Base-by-base conservation (phyloP, 2,797 vertebrate species). In the Diplodus sargus region DNA sequence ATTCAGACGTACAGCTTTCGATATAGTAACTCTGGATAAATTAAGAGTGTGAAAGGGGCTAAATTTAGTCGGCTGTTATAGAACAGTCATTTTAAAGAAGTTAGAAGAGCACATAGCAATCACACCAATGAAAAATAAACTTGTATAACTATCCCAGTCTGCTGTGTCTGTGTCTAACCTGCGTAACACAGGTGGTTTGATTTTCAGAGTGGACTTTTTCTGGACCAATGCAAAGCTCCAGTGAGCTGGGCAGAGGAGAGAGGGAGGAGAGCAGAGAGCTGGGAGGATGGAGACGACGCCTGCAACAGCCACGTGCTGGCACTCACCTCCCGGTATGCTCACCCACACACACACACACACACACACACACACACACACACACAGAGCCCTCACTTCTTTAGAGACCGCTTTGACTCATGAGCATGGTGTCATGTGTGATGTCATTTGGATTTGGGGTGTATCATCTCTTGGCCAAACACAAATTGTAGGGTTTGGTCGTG, bases 231-330 rank as follows among this genome's bases (percentile, higher is more conserved):
- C 45, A 39, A 83, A 54, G 63, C 83, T 45, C 84, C 88, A 0
- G 75, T 85, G 25, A 76, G 86, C 64, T 89, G 87, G 85, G 59
- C 30, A 0, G 93, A 91, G 48, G 93, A 92, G 18, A 74, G 81
- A 60, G 88, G 81, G 56, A 90, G 84, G 81, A 84, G 89, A 57
- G 69, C 80, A 2, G 93, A 92, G 25, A 76, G 85, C 57, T 94
- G 91, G 91, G 94, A 94, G 18, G 93, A 95, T 5, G 73, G 88
- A 30, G 94, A 94, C 4, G 93, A 95, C 0, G 89, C 91, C 84
- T 93, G 91, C 74, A 94, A 92, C 81, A 95, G 94, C 66, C 93
- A 94, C 7, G 76, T 95, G 61, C 83, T 93, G 48, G 90, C 94
- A 0, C 88, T 96, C 17, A 95, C 93, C 42, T 94, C 94, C 10